Conservation (phyloP, 2,888 invertebrate genomes). For the Phalera bucephala region DNA sequence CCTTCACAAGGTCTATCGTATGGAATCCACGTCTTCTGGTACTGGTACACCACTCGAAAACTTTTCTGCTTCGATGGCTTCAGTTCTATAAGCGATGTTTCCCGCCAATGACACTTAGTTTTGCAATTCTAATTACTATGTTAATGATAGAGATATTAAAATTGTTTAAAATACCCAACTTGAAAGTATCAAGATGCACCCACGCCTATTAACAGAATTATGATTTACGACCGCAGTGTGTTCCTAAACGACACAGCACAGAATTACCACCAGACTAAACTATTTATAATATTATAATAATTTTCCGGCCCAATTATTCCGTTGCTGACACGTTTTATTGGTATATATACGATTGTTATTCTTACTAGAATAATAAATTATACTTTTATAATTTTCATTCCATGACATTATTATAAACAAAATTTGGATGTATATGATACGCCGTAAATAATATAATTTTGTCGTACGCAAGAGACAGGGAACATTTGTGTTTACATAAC, state of each 20-base stretch:
- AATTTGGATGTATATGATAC: conserved; percentile 36
- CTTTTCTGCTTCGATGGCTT: too few species aligned
- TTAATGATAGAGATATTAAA: too few species aligned
- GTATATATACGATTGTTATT: conserved; percentile 76
- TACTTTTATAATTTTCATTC: conserved; percentile 54
- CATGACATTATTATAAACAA: conserved; percentile 66
- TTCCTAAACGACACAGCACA: conserved; percentile 64
- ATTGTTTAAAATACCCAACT: too few species aligned
- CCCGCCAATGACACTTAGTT: too few species aligned
- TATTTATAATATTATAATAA: conserved; percentile 82
- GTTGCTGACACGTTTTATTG: conserved; percentile 76
- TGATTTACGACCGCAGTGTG: conserved; percentile 72
- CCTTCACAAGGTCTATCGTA: too few species aligned
- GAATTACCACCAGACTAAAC: conserved; percentile 76
- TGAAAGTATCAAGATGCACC: conserved; percentile 55
- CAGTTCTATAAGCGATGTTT: too few species aligned
- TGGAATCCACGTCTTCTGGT: too few species aligned
- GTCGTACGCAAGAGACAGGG: conserved; percentile 46
- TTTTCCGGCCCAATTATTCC: conserved; percentile 78
- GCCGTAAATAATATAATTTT: conserved; percentile 48
- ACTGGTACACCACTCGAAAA: too few species aligned
- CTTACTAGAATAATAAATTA: conserved; percentile 59
- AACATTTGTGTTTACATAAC: conserved; percentile 60
- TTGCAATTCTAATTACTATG: too few species aligned
- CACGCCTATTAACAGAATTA: conserved; percentile 52